These are phyloP conservation scores for Pyrocephalus nanus DNA, from an alignment of 2,797 vertebrate species.

Conservation along the genomic window DNA sequence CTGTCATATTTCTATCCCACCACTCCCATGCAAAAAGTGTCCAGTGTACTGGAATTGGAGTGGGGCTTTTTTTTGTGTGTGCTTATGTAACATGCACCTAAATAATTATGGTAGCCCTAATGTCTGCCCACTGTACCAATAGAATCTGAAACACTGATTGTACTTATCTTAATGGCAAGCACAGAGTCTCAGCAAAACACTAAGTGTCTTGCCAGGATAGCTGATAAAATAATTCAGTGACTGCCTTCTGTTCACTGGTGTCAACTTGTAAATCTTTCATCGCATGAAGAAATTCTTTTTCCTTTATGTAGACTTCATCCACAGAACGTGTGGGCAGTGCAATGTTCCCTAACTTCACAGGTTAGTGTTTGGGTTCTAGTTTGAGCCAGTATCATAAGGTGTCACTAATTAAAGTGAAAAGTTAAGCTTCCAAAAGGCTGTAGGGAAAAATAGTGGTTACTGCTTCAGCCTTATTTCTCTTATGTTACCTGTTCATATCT, in stretches of 20 bases:
- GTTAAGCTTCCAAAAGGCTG: background rate
- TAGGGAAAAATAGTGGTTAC: background rate
- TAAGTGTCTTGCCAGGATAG: background rate
- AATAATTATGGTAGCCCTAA: background rate
- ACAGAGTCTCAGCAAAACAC: background rate
- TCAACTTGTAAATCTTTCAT: background rate
- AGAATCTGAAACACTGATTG: background rate
- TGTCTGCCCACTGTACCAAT: background rate
- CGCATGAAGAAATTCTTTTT: background rate
- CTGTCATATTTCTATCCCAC: background rate
- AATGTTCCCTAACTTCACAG: background rate
- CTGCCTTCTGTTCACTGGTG: background rate
- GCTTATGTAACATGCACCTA: background rate
- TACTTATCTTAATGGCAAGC: background rate
- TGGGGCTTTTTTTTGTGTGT: background rate
- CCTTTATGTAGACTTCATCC: background rate
- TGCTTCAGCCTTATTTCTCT: background rate
- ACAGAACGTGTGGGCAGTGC: background rate
- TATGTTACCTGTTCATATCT: background rate
- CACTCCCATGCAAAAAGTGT: background rate
- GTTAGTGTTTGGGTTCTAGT: background rate
- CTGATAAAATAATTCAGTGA: background rate
- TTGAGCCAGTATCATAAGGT: background rate
- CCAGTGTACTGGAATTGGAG: background rate
- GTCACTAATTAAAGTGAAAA: background rate